Conservation (phyloP, 2,113 vertebrate species). For the Oreochromis aureus region DNA sequence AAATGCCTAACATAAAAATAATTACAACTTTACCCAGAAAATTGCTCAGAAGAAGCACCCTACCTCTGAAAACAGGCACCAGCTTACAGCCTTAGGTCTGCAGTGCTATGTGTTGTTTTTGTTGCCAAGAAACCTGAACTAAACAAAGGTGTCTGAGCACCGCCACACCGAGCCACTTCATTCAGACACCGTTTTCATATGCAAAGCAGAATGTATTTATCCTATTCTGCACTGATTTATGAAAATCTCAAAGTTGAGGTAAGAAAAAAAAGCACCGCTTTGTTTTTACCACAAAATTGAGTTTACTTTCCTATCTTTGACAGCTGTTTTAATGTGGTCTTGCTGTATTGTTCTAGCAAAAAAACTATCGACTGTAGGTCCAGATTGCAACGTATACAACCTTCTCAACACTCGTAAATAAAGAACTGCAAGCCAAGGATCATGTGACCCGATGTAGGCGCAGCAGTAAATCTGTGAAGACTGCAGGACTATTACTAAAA, state of each 20-base stretch:
- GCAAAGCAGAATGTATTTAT: background rate
- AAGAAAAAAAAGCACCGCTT: background rate
- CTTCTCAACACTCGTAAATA: background rate
- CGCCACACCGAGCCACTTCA: background rate
- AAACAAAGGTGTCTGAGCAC: constrained; percentile 18
- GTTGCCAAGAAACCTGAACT: constrained; percentile 64
- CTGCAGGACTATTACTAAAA: background rate
- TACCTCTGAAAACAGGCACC: constrained; percentile 11
- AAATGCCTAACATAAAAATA: background rate
- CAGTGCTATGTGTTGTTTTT: constrained; percentile 29
- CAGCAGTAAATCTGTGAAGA: background rate
- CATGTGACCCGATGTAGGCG: background rate
- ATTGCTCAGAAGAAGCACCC: background rate
- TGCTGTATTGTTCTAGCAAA: background rate
- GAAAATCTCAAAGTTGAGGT: background rate
- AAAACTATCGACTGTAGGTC: background rate
- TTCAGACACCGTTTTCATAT: background rate
- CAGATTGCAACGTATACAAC: background rate
- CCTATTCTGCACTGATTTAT: background rate
- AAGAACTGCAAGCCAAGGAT: background rate
- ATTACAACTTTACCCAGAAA: background rate
- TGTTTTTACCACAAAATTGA: background rate
- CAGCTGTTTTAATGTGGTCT: background rate
- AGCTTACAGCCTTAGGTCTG: background rate
- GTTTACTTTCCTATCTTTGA: background rate